phyloP scores from a whole-genome alignment of 2,888 invertebrate genomes.

The Augiades crinisus region DNA sequence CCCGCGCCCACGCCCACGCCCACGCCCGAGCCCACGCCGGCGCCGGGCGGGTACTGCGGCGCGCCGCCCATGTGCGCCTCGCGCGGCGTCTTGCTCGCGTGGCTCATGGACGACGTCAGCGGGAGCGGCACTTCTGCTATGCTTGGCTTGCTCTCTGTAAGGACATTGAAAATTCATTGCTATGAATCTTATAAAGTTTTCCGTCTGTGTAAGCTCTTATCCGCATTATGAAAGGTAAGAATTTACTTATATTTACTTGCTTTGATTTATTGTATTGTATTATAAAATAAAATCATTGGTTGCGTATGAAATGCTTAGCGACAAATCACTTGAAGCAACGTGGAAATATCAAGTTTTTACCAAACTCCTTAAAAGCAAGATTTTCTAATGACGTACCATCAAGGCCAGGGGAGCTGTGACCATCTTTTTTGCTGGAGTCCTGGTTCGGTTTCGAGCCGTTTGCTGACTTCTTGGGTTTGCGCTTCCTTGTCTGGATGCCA shows the following conservation, averaged over 20 bases:
- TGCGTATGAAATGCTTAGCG: too few relatives aligned
- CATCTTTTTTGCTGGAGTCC: slow-evolving; percentile 68
- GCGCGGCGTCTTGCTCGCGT: slow-evolving; percentile 77
- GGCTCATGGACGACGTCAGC: slow-evolving; percentile 51
- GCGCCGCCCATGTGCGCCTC: slow-evolving; percentile 35
- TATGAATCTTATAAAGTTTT: too few relatives aligned
- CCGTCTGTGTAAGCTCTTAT: too few relatives aligned
- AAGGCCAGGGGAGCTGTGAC: slow-evolving; percentile 64
- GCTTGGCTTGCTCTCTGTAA: slow-evolving; percentile 62
- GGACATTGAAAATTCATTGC: background rate
- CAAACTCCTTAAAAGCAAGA: too few relatives aligned
- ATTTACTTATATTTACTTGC: too few relatives aligned
- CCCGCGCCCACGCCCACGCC: slow-evolving; percentile 53
- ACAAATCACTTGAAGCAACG: too few relatives aligned
- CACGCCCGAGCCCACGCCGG: too few relatives aligned
- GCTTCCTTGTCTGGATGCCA: slow-evolving; percentile 97
- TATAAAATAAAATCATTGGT: too few relatives aligned
- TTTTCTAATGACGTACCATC: slow-evolving; percentile 67
- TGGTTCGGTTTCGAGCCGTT: slow-evolving; percentile 66
- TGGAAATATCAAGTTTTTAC: too few relatives aligned
- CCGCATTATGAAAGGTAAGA: too few relatives aligned
- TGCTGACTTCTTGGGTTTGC: slow-evolving; percentile 93
- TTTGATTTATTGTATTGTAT: too few relatives aligned
- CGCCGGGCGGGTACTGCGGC: slow-evolving; percentile 80
- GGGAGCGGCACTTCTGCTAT: slow-evolving; percentile 72